Evolutionary conservation across 2,113 vertebrate genomes (phyloP), one percentile per base, ranked within the genome.

Genomic region (Sebastes fasciatus): DNA sequence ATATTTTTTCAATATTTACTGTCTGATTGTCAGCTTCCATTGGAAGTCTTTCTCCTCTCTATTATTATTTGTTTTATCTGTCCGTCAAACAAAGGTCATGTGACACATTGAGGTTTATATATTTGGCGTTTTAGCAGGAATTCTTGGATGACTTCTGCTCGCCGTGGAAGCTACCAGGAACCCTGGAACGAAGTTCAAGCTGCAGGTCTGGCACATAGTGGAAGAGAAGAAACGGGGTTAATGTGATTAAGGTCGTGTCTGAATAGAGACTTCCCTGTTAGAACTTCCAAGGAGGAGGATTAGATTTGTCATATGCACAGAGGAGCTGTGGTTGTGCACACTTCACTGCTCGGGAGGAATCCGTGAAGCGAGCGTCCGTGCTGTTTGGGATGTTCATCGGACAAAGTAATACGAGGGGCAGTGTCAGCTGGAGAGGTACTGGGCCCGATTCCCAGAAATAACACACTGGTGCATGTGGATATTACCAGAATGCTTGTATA

Each of bases 261-360:
- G 85, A 86, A 88, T 88, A 71, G 85, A 89, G 84, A 89, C 85
- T 87, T 86, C 72, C 77, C 83, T 82, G 84, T 82, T 82, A 83
- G 86, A 85, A 49, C 21, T 74, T 75, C 43, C 62, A 84, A 55
- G 78, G 74, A 80, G 83, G 68, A 57, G 87, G 88, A 93, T 94
- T 92, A 91, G 85, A 89, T 84, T 66, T 91, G 89, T 92, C 91
- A 84, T 93, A 85, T 85, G 89, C 83, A 77, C 77, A 79, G 86
- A 90, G 83, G 79, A 90, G 90, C 84, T 75, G 70, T 86, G 91
- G 86, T 84, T 78, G 83, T 84, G 68, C 84, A 94, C 91, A 92
- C 91, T 93, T 74, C 85, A 85, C 48, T 71, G 90, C 89, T 91
- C 68, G 0, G 77, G 77, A 93, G 92, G 90, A 94, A 94, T 95